Evolutionary conservation across 2,113 vertebrate species (phyloP).

Genomic region (Misgurnus mizolepis): DNA sequence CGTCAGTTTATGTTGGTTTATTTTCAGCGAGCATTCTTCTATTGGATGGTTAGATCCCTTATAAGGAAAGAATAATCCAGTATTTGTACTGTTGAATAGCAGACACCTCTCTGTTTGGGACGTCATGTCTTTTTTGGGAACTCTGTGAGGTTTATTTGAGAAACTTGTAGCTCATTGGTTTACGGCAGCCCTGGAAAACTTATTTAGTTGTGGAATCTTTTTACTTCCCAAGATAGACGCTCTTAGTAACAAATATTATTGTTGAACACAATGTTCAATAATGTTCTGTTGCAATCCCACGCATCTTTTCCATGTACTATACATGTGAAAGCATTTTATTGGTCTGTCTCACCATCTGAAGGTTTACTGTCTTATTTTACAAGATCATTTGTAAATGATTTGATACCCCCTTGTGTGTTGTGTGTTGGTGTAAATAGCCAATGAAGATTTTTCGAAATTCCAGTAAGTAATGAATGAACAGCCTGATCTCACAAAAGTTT

Average conservation of each 20-base stretch:
- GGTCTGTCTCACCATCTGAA: conserved; percentile 50
- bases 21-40: conserved; percentile 3
- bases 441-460: conserved; percentile 14
- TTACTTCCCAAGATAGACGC: conserved; percentile 7
- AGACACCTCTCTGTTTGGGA: conserved; percentile 47
- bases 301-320: neutral
- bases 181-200: neutral
- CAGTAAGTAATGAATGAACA: neutral
- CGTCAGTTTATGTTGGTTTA: no score
- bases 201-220: neutral
- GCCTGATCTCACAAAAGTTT: neutral
- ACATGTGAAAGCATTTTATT: conserved; percentile 38
- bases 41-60: conserved; percentile 38
- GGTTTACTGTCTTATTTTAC: conserved; percentile 57
- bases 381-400: conserved; percentile 52
- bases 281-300: neutral
- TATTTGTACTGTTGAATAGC: conserved; percentile 53
- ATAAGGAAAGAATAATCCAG: conserved; percentile 54
- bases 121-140: conserved; percentile 51
- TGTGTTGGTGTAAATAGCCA: conserved; percentile 41
- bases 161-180: conserved; percentile 43
- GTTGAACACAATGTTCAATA: neutral
- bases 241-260: neutral
- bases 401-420: conserved; percentile 41
- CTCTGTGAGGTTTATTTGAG: conserved; percentile 44